Conservation (phyloP, 2,797 vertebrate genomes). For the Alosa sapidissima region DNA sequence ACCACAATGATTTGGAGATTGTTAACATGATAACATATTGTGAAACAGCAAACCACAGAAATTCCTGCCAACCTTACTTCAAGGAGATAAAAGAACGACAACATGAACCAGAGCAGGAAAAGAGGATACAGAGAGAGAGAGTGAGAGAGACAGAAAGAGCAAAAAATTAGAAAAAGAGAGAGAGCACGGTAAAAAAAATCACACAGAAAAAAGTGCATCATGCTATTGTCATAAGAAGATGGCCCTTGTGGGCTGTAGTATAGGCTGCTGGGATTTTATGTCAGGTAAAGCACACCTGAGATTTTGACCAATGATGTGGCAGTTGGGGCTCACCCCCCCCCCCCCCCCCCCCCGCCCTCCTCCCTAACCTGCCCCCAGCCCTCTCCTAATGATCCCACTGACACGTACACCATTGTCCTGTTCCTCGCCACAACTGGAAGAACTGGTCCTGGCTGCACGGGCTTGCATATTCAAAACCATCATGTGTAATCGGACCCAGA, state of each 20-base stretch:
- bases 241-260: conserved; percentile 43
- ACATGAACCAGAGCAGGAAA: conserved; percentile 45
- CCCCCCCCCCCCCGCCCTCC: conserved; percentile 63
- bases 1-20: conserved; percentile 89
- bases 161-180: conserved; percentile 3
- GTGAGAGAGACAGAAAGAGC: conserved; percentile 27
- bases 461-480: conserved; percentile 86
- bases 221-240: conserved; percentile 49
- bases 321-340: conserved; percentile 65
- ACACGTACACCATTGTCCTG: conserved; percentile 77
- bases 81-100: conserved; percentile 73
- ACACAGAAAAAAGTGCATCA: conserved; percentile 23
- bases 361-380: conserved; percentile 48
- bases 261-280: conserved; percentile 49
- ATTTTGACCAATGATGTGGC: conserved; percentile 21
- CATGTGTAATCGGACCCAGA: conserved; percentile 80
- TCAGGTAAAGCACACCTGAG: conserved; percentile 64
- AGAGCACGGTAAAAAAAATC: conserved; percentile 39
- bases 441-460: conserved; percentile 84
- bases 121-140: conserved; percentile 59
- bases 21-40: conserved; percentile 90
- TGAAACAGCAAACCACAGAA: conserved; percentile 88
- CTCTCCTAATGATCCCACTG: conserved; percentile 79
- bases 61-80: conserved; percentile 80
- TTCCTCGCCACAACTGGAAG: conserved; percentile 86